Percentiles rank a stretch among this genome's conserved stretches.
Evolutionary conservation across 2,797 vertebrate genomes (phyloP).

Genomic region (Neostethus bicornis): DNA sequence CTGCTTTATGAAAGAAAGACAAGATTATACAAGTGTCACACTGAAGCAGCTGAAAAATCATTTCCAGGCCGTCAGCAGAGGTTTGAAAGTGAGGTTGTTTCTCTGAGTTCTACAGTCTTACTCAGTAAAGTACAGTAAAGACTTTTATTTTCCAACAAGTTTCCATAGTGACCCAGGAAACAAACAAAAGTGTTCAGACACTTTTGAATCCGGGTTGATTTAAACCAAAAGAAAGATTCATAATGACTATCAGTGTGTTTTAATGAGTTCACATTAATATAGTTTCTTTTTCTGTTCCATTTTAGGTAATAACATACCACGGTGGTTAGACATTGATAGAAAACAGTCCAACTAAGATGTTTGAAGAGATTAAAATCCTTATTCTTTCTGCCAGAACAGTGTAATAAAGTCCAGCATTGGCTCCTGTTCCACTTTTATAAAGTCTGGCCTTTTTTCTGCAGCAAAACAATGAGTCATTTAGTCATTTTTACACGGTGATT

Average conservation of each 20-base stretch:
- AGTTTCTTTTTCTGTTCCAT: neutral
- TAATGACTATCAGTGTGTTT: too few species aligned
- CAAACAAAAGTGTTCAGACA: conserved; percentile 51
- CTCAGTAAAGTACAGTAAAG: conserved; percentile 21
- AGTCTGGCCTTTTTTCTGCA: conserved; percentile 5
- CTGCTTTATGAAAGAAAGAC: conserved; percentile 14
- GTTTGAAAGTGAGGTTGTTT: conserved; percentile 8
- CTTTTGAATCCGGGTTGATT: conserved; percentile 37
- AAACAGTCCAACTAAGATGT: too few species aligned
- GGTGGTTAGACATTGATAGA: neutral
- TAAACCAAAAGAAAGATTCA: conserved; percentile 19
- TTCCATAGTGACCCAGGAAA: conserved; percentile 55
- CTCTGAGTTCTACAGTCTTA: conserved; percentile 18
- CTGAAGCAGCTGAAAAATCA: conserved; percentile 19
- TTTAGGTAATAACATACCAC: neutral
- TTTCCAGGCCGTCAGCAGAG: conserved; percentile 24
- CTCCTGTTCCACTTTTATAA: neutral
- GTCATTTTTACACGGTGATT: conserved; percentile 10
- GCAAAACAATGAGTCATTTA: too few species aligned
- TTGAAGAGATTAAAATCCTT: too few species aligned
- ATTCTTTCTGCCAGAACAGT: neutral
- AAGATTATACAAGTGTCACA: conserved; percentile 10
- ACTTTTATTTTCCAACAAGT: conserved; percentile 24
- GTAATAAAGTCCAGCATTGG: neutral
- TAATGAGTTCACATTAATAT: too few species aligned